A percentile compares a stretch with the other conserved stretches of the same genome.
phyloP scores from a whole-genome alignment of 2,888 invertebrate genomes.

The Phasia obesa region DNA sequence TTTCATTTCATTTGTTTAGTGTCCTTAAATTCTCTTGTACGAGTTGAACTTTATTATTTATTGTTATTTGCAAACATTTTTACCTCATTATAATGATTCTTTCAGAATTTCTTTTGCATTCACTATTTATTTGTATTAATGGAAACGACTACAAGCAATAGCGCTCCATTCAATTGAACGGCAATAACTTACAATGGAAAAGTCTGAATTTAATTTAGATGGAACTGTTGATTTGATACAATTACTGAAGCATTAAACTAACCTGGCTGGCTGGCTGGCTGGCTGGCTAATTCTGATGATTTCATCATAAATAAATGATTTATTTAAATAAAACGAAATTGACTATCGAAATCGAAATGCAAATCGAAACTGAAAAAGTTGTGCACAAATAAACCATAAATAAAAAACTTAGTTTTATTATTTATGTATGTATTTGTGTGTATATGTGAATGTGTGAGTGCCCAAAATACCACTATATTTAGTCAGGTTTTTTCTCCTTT shows the following conservation, averaged over 20 bases:
- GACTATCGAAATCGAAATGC: slow-evolving; percentile 27
- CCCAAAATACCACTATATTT: slow-evolving; percentile 26
- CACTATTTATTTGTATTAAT: slow-evolving; percentile 36
- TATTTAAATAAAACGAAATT: slow-evolving; percentile 6
- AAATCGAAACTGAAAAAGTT: neutral
- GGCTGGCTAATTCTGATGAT: slow-evolving; percentile 34
- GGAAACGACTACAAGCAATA: neutral
- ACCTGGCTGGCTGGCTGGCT: no score
- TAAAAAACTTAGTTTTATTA: neutral
- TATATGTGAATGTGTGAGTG: slow-evolving; percentile 15
- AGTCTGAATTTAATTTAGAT: neutral
- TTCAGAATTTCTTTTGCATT: slow-evolving; percentile 28
- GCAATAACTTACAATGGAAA: neutral
- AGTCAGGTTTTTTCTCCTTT: neutral
- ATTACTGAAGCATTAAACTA: slow-evolving; percentile 54
- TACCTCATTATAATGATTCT: neutral
- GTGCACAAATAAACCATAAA: slow-evolving; percentile 29
- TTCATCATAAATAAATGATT: slow-evolving; percentile 41
- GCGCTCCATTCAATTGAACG: neutral
- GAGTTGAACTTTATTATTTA: neutral
- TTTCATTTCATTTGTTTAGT: slow-evolving; percentile 38
- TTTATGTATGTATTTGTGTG: neutral
- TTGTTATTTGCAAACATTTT: slow-evolving; percentile 25
- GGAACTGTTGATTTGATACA: neutral
- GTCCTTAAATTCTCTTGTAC: neutral